phyloP scores from a whole-genome alignment of 2,888 invertebrate species.

The Galeopsomyia nigrocyanea region DNA sequence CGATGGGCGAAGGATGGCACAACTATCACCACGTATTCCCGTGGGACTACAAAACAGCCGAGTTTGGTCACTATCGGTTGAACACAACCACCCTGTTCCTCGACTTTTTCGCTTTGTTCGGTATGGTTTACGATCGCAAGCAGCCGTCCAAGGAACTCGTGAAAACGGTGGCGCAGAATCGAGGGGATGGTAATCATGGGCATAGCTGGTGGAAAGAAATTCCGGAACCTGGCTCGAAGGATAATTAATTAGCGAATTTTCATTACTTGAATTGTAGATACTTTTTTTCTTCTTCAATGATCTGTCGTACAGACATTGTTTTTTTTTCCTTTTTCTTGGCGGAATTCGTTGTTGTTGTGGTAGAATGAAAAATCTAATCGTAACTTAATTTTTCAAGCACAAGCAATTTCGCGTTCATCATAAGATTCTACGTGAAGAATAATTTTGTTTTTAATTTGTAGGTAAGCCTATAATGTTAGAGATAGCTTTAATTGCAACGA shows the following conservation, averaged over 20 bases:
- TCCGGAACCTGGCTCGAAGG: slow-evolving; percentile 10
- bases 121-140: slow-evolving; percentile 85
- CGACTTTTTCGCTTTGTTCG: slow-evolving; percentile 78
- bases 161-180: slow-evolving; percentile 70
- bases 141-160: slow-evolving; percentile 74
- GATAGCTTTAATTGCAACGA: no score
- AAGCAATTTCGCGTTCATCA: no score
- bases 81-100: slow-evolving; percentile 81
- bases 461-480: no score
- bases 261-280: no score
- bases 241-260: slow-evolving; percentile 1
- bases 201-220: slow-evolving; percentile 16
- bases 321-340: no score
- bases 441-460: no score
- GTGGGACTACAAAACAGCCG: slow-evolving; percentile 93
- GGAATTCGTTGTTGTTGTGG: no score
- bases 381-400: no score
- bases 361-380: no score
- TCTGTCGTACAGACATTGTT: background rate
- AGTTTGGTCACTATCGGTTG: slow-evolving; percentile 75
- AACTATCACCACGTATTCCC: slow-evolving; percentile 93
- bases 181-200: slow-evolving; percentile 70
- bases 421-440: no score
- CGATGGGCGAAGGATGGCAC: slow-evolving; percentile 71
- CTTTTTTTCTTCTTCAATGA: no score